Evolutionary conservation across 2,888 invertebrate species (phyloP).

Genomic region (Dysmachus trigonus): DNA sequence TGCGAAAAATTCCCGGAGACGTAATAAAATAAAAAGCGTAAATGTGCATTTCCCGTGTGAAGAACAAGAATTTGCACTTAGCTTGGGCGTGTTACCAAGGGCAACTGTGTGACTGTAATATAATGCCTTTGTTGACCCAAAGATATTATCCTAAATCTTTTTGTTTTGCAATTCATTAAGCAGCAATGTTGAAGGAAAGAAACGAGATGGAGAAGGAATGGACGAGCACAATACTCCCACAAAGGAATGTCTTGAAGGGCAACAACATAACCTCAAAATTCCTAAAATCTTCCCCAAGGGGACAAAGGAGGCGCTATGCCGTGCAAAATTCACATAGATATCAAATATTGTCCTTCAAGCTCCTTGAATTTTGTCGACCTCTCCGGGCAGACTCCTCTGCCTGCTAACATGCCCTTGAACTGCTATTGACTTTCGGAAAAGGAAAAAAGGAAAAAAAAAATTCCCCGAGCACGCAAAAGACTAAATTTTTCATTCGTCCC

Average conservation of each 20-base stretch:
- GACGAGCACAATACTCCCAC: background rate
- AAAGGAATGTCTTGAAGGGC: background rate
- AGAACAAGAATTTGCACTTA: background rate
- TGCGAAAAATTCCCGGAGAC: background rate
- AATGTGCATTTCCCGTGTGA: background rate
- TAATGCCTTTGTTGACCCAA: background rate
- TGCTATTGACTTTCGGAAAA: background rate
- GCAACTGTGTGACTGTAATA: background rate
- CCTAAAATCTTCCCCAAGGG: background rate
- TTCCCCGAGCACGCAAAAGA: background rate
- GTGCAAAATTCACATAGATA: background rate
- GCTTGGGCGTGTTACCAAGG: background rate
- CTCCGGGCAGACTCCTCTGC: background rate
- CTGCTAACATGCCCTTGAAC: background rate
- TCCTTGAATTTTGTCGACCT: background rate
- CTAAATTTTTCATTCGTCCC: background rate
- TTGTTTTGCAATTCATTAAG: background rate
- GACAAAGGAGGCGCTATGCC: background rate
- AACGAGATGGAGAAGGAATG: background rate
- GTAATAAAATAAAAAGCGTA: background rate
- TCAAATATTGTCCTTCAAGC: background rate
- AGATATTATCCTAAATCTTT: background rate
- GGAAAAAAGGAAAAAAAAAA: background rate
- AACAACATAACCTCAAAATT: background rate
- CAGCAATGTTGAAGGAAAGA: background rate